Evolutionary conservation across 2,797 vertebrate species (phyloP).

Genomic region (Chromis chromis): DNA sequence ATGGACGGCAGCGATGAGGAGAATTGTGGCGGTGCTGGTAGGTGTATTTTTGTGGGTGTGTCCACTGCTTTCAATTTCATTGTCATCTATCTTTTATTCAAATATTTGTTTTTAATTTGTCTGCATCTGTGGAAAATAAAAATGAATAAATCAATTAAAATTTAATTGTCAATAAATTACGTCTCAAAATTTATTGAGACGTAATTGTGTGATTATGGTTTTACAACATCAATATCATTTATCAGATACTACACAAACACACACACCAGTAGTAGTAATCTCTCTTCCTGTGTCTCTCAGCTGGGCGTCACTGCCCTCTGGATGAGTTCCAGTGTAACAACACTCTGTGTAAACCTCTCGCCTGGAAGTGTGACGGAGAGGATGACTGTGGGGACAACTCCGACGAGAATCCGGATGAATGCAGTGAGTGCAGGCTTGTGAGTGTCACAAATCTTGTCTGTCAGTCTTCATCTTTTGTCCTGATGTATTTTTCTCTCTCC

Average conservation of each 20-base stretch:
- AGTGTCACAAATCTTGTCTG: neutral
- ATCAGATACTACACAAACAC: neutral
- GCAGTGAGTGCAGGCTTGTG: constrained; percentile 83
- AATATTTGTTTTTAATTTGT: neutral
- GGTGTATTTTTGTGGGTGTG: constrained; percentile 12
- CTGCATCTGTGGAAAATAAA: neutral
- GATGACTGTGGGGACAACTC: constrained; percentile 98
- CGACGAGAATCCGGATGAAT: constrained; percentile 92
- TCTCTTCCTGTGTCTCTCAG: constrained; percentile 23
- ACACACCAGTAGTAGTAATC: neutral
- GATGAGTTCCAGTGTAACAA: constrained; percentile 99
- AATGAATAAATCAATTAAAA: too few relatives aligned
- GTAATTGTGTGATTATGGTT: neutral
- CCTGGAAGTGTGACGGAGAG: constrained; percentile 96
- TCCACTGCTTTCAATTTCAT: too few relatives aligned
- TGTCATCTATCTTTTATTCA: neutral
- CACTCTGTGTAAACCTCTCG: constrained; percentile 94
- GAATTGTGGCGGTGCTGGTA: constrained; percentile 89
- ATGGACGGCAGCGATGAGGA: constrained; percentile 96
- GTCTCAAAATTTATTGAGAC: neutral
- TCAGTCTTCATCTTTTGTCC: neutral
- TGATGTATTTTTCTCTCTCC: neutral
- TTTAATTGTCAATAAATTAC: too few relatives aligned
- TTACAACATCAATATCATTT: too few relatives aligned
- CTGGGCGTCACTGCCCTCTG: constrained; percentile 91